Conservation (phyloP, 2,888 invertebrate species). For the Tanytarsus gracilentus region DNA sequence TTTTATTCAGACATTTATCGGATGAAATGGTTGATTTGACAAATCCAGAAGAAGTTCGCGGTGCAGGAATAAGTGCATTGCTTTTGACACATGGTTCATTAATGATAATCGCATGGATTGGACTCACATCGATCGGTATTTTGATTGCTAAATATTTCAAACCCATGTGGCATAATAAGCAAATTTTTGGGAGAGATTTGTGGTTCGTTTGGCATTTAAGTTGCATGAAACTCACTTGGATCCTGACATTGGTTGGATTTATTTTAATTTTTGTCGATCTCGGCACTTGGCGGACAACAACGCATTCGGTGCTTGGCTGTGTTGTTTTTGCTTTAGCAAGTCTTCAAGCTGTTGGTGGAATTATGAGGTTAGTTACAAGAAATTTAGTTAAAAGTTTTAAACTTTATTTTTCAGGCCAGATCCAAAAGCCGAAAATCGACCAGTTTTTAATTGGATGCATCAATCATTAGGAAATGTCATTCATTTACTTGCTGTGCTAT, state of each 20-base stretch:
- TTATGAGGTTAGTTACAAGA: slow-evolving; percentile 46
- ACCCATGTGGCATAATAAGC: slow-evolving; percentile 76
- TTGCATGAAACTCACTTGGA: slow-evolving; percentile 74
- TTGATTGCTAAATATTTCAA: slow-evolving; percentile 80
- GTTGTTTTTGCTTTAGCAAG: slow-evolving; percentile 71
- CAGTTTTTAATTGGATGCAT: slow-evolving; percentile 86
- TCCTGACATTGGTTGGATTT: slow-evolving; percentile 66
- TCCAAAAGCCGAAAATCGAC: slow-evolving; percentile 69
- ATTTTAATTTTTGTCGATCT: slow-evolving; percentile 74
- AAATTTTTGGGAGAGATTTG: slow-evolving; percentile 74
- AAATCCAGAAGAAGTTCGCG: slow-evolving; percentile 48
- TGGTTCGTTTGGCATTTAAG: slow-evolving; percentile 92
- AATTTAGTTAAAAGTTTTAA: not conserved
- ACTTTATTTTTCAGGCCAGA: slow-evolving; percentile 59
- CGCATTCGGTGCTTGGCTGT: slow-evolving; percentile 76
- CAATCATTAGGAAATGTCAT: slow-evolving; percentile 80
- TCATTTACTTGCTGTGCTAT: slow-evolving; percentile 76
- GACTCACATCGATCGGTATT: slow-evolving; percentile 77
- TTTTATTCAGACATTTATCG: slow-evolving; percentile 51
- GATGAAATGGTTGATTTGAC: slow-evolving; percentile 53
- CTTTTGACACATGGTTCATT: slow-evolving; percentile 73
- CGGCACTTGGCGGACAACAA: slow-evolving; percentile 52
- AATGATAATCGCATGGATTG: slow-evolving; percentile 85
- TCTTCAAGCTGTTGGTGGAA: slow-evolving; percentile 78
- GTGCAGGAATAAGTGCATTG: slow-evolving; percentile 59